Base-by-base conservation (phyloP, 2,113 vertebrate genomes). In the Psilopogon haemacephalus region DNA sequence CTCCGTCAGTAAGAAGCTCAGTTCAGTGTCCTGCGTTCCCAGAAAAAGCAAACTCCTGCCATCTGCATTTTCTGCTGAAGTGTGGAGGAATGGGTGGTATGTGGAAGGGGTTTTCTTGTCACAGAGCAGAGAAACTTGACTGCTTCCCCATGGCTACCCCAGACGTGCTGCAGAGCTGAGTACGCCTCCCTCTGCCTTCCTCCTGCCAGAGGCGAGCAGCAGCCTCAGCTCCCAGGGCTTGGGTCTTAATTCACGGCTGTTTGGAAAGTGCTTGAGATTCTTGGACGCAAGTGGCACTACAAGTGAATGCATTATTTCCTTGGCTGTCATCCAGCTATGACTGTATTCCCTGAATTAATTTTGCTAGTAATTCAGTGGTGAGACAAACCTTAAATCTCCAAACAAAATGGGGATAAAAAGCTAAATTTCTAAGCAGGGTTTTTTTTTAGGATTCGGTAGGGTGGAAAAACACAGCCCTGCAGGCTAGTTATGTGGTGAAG, bases 261-360 rank as follows among this genome's bases (percentile, higher is more conserved):
- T 85, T 84, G 80, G 82, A 38, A 95, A 91, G 81, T 63, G 89
- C 84, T 94, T 46, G 64, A 85, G 71, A 84, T 87, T 90, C 88
- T 58, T 88, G 95, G 88, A 80, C 3, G 17, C 73, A 84, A 95
- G 84, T 85, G 89, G 86, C 81, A 69, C 78, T 92, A 55, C 78
- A 68, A 92, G 75, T 35, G 78, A 96, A 83, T 50, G 60, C 77
- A 40, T 95, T 92, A 80, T 94, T 92, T 90, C 86, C 68, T 92
- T 93, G 94, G 94, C 94, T 83, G 87, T 88, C 46, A 55, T 84
- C 94, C 93, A 90, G 74, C 60, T 76, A 40, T 79, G 93, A 63
- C 93, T 90, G 68, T 84, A 71, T 87, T 82, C 88, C 78, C 74
- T 89, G 93, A 91, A 91, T 94, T 95, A 92, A 96, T 95, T 96